Percentiles rank a stretch among this genome's conserved stretches.
Conservation (phyloP, 1,140 invertebrate species). For the Papilio xuthus region DNA sequence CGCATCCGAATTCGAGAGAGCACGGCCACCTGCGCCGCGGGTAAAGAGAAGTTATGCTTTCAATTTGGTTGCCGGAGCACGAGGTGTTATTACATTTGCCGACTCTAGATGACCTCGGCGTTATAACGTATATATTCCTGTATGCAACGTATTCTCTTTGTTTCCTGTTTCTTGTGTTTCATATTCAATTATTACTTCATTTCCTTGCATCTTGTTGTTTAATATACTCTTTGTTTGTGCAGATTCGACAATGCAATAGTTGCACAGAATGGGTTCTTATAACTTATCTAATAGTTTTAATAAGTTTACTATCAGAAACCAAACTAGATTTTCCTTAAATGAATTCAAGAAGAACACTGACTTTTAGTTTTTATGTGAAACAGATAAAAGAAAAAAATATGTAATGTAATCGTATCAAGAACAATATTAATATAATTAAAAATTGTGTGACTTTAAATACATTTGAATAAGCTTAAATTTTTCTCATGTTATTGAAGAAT, state of each 20-base stretch:
- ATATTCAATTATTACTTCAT: slow-evolving; percentile 33
- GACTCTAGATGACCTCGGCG: slow-evolving; percentile 13
- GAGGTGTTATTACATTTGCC: slow-evolving; percentile 34
- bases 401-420: too few species aligned
- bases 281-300: not conserved
- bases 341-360: too few species aligned
- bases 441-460: not conserved
- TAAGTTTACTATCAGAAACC: not conserved
- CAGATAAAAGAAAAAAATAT: too few species aligned
- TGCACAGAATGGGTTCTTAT: not conserved
- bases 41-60: slow-evolving; percentile 63
- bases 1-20: slow-evolving; percentile 45
- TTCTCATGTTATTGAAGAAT: not conserved
- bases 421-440: too few species aligned
- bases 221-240: not conserved
- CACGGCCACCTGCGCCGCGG: slow-evolving; percentile 53
- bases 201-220: slow-evolving; percentile 2
- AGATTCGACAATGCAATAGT: not conserved
- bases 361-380: too few species aligned
- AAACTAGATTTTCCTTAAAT: not conserved
- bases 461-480: not conserved
- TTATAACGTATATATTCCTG: slow-evolving; percentile 27
- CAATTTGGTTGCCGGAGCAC: slow-evolving; percentile 53
- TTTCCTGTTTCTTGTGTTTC: slow-evolving; percentile 28
- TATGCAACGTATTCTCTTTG: slow-evolving; percentile 30